Evolutionary conservation across 2,888 invertebrate species (phyloP).

Genomic region (Hydriomena furcata): DNA sequence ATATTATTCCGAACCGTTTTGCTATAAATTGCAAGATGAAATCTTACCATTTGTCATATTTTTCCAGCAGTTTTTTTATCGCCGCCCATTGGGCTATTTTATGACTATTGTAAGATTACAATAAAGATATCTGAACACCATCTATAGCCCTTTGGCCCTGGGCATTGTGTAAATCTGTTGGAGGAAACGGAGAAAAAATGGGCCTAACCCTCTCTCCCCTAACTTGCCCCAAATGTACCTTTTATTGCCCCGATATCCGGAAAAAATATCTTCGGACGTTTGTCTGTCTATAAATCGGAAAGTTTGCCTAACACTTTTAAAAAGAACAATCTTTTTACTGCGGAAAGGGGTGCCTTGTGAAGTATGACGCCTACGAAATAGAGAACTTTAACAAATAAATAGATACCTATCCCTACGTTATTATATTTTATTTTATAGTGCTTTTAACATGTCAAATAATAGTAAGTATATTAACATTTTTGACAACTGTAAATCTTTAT

Average conservation of each 20-base stretch:
- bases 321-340: constrained; percentile 15
- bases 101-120: constrained; percentile 54
- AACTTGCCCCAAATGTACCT: constrained; percentile 35
- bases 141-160: constrained; percentile 51
- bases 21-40: constrained; percentile 27
- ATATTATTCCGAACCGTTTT: constrained; percentile 19
- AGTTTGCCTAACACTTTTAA: constrained; percentile 20
- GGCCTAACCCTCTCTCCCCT: constrained; percentile 33
- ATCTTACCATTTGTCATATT: constrained; percentile 34
- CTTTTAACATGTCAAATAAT: no score
- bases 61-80: constrained; percentile 31
- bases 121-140: constrained; percentile 63
- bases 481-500: no score
- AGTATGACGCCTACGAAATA: constrained; percentile 5
- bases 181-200: constrained; percentile 59
- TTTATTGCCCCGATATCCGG: constrained; percentile 32
- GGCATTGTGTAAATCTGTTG: constrained; percentile 68
- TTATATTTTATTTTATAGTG: no score
- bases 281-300: constrained; percentile 31
- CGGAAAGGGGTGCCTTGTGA: constrained; percentile 10
- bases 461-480: no score
- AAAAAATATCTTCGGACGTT: constrained; percentile 27
- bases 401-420: no score
- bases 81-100: constrained; percentile 43
- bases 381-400: background rate